phyloP scores from a whole-genome alignment of 2,113 vertebrate species.

The Ciconia boyciana region DNA sequence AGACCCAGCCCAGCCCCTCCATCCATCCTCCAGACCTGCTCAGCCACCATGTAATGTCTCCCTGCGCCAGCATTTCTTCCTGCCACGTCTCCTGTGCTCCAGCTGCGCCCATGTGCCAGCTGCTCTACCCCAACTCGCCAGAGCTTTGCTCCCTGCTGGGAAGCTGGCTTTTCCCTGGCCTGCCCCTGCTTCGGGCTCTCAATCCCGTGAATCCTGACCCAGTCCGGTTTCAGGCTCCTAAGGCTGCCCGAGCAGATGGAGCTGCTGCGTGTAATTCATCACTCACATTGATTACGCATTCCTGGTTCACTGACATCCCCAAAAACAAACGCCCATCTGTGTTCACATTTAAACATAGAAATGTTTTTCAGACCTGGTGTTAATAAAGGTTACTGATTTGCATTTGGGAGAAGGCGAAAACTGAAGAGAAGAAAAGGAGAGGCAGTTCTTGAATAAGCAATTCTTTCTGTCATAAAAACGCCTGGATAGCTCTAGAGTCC shows the following conservation, averaged over 20 bases:
- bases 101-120: neutral
- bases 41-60: fast-evolving
- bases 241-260: neutral
- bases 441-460: neutral
- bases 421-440: neutral
- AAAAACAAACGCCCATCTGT: neutral
- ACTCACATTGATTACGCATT: neutral
- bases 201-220: neutral
- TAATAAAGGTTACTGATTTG: neutral
- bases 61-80: neutral
- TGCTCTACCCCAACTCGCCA: fast-evolving
- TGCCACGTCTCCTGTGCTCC: fast-evolving
- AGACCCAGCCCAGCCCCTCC: neutral
- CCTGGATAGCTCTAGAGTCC: neutral
- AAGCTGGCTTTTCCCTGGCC: neutral
- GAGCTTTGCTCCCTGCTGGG: neutral
- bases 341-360: neutral
- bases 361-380: neutral
- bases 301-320: neutral
- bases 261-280: neutral
- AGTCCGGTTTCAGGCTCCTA: neutral
- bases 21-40: neutral
- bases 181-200: neutral
- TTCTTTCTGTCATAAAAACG: neutral
- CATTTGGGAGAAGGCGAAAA: neutral